phyloP scores from a whole-genome alignment of 2,113 vertebrate species.

The Saguinus imperator region DNA sequence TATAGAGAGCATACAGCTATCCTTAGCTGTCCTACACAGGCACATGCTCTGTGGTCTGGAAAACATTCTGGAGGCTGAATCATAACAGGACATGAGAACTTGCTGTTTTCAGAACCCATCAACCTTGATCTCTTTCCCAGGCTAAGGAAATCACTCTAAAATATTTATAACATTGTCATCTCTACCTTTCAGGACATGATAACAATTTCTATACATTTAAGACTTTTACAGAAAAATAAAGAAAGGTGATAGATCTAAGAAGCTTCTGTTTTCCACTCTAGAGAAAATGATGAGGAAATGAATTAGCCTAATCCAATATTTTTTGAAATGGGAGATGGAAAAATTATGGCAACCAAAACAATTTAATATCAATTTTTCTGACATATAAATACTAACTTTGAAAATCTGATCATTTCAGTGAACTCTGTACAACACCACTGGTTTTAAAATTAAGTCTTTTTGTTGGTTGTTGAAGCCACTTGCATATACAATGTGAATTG shows the following conservation, averaged over 20 bases:
- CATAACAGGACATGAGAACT: background rate
- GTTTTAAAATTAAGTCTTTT: conserved; percentile 13
- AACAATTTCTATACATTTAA: background rate
- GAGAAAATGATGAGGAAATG: background rate
- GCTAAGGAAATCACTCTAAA: background rate
- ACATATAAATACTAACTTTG: background rate
- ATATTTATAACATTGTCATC: background rate
- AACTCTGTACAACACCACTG: background rate
- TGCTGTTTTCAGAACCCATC: background rate
- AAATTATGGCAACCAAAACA: background rate
- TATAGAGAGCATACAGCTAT: background rate
- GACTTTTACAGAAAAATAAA: background rate
- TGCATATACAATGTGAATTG: background rate
- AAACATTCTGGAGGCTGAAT: background rate
- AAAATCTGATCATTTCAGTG: background rate
- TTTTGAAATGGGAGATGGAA: background rate
- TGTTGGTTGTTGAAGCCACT: background rate
- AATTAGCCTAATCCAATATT: background rate
- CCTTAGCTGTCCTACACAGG: background rate
- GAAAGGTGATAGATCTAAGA: background rate
- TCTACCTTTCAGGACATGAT: background rate
- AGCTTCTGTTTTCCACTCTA: background rate
- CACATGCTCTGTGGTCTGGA: background rate
- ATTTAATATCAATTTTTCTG: conserved; percentile 2
- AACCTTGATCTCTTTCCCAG: background rate